Evolutionary conservation across 2,113 vertebrate species (phyloP), one percentile per base, ranked within the genome.

Genomic region (Gallinago media): DNA sequence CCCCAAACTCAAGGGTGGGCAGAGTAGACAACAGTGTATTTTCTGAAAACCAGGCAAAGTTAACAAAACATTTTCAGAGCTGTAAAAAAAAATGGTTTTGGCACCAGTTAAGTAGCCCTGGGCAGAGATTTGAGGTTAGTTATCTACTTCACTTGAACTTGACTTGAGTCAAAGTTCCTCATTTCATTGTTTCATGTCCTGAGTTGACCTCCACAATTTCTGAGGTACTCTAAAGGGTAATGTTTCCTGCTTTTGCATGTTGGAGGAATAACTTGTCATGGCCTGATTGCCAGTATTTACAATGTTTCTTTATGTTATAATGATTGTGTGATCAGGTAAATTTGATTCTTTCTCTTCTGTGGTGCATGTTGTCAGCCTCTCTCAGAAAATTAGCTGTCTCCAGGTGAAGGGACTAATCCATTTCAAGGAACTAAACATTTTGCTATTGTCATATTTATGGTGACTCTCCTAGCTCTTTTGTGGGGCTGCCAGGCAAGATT

Each of bases 131-230:
- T 85, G 86, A 70, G 40, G 66, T 87, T 95, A 73, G 79, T 89
- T 89, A 87, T 89, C 80, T 91, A 12, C 13, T 93, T 86, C 31
- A 78, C 70, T 78, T 61, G 65, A 92, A 74, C 26, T 59, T 46
- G 59, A 68, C 25, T 92, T 67, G 52, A 92, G 54, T 36, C 0
- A 0, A 91, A 95, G 66, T 10, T 94, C 42, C 73, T 94, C 3
- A 27, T 77, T 94, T 91, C 56, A 86, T 13, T 61, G 54, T 89
- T 93, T 93, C n/a, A n/a, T 85, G 90, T 88, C 95, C 95, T 84
- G 68, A 83, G 40, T 26, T 95, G 90, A 94, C 94, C 94, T 88
- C 52, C 47, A 11, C 3, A 5, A 38, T 65, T 87, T 91, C 52
- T 94, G 68, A 94, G 55, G 42, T 84, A 54, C 20, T 91, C 76